Evolutionary conservation across 1,140 invertebrate species (phyloP).

Genomic region (Anthonomus grandis): DNA sequence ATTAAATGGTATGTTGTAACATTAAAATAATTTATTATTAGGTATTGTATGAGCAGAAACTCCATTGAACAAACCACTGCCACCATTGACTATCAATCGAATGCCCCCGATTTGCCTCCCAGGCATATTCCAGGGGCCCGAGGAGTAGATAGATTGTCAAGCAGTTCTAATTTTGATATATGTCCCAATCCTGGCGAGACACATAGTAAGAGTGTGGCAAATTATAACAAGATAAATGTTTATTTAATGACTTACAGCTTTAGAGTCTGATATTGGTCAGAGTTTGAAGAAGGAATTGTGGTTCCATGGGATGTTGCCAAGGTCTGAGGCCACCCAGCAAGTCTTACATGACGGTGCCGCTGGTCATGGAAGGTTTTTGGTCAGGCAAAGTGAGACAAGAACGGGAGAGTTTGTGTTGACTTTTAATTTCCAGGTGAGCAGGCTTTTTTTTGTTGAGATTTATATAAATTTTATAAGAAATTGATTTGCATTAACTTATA

Average conservation of each 20-base stretch:
- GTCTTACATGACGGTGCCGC: constrained; percentile 83
- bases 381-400: constrained; percentile 92
- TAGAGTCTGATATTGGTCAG: constrained; percentile 61
- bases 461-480: too few relatives aligned
- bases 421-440: constrained; percentile 89
- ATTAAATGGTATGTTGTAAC: background rate
- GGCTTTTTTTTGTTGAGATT: too few relatives aligned
- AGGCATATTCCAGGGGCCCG: constrained; percentile 51
- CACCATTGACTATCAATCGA: constrained; percentile 50
- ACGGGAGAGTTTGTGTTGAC: constrained; percentile 96
- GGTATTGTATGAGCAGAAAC: constrained; percentile 53
- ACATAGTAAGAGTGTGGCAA: constrained; percentile 27
- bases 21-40: constrained; percentile 1
- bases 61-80: constrained; percentile 18
- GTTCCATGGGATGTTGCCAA: constrained; percentile 92
- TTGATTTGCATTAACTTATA: too few relatives aligned
- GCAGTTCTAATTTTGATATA: constrained; percentile 60
- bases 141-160: constrained; percentile 46
- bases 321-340: constrained; percentile 85
- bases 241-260: constrained; percentile 28
- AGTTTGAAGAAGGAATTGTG: constrained; percentile 88
- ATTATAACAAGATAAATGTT: too few relatives aligned
- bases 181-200: constrained; percentile 49
- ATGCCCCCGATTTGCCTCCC: constrained; percentile 68
- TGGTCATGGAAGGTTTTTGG: constrained; percentile 93